Conservation (phyloP, 1,140 invertebrate species). For the Megalopta genalis region DNA sequence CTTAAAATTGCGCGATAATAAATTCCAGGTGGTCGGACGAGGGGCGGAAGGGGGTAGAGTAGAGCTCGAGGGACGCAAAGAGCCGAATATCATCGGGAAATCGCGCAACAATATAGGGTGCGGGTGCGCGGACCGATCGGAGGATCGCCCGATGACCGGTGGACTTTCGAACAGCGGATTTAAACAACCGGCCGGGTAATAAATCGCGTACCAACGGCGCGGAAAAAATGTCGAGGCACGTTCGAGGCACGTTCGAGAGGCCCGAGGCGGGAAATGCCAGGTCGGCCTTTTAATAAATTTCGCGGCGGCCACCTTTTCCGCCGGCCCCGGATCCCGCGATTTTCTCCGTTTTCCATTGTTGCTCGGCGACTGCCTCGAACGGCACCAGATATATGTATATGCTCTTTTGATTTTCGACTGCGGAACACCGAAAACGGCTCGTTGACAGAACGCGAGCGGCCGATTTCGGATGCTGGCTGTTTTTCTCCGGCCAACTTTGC, state of each 20-base stretch:
- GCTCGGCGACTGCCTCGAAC: neutral
- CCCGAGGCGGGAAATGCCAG: too few relatives aligned
- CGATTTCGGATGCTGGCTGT: too few relatives aligned
- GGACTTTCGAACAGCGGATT: conserved; percentile 3
- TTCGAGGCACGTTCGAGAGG: too few relatives aligned
- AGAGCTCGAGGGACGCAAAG: neutral
- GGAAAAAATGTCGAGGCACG: neutral
- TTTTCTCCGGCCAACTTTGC: too few relatives aligned
- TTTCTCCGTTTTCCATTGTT: neutral
- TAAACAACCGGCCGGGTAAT: neutral
- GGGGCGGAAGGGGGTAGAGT: neutral
- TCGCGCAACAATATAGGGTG: neutral
- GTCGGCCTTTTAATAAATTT: conserved; percentile 15
- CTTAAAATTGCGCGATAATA: too few relatives aligned
- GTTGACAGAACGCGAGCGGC: too few relatives aligned
- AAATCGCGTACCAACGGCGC: neutral
- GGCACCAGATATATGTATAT: too few relatives aligned
- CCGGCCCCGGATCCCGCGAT: neutral
- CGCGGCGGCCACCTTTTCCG: neutral
- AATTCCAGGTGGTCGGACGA: too few relatives aligned
- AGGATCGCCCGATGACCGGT: neutral
- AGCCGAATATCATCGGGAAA: neutral
- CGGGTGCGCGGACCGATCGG: neutral
- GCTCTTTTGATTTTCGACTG: too few relatives aligned
- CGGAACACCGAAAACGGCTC: too few relatives aligned